Evolutionary conservation across 2,113 vertebrate species (phyloP), one percentile per base, ranked within the genome.

Genomic region (Gulo gulo): DNA sequence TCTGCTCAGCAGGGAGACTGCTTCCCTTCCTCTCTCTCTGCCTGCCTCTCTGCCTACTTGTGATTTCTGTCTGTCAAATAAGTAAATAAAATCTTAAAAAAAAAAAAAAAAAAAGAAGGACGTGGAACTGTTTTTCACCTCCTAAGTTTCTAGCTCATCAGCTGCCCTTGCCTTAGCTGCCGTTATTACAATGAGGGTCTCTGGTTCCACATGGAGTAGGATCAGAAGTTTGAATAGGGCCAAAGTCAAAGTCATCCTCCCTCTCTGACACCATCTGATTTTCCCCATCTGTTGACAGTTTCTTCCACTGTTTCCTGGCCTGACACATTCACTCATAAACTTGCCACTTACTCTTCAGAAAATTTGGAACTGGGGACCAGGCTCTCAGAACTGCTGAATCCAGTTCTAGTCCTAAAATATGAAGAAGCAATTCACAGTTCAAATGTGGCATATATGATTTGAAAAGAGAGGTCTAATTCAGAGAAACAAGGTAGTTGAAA

Each of bases 351-450:
- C 7, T 89, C 55, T 90, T 85, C 55, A 89, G 69, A 89, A 20
- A 24, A 36, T 81, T 52, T 61, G 42, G 73, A 93, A 86, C 20
- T 78, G 31, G 50, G n/a, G 45, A 91, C 80, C 86, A 79, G 20
- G 2, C 8, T 79, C 24, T 61, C 16, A 55, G 93, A 8, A 88
- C 4, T 65, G 24, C 76, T 92, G 83, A 88, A 50, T 91, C 36
- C 3, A 83, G 15, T 16, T 91, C 55, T n/a, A 91, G 29, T 55
- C 31, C 90, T 20, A 93, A 90, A 45, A 39, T 61, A 78, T 39
- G 74, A 91, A 93, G 29, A 86, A 95, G 39, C 39, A 96, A 67
- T 67, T 89, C 12, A 65, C 57, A 71, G n/a, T 84, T 86, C 79
- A 95, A 89, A 89, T 34, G 9, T 16, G n/a, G 67, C 4, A 47